Evolutionary conservation across 2,888 invertebrate species (phyloP).

Genomic region (Drosophila incognita): DNA sequence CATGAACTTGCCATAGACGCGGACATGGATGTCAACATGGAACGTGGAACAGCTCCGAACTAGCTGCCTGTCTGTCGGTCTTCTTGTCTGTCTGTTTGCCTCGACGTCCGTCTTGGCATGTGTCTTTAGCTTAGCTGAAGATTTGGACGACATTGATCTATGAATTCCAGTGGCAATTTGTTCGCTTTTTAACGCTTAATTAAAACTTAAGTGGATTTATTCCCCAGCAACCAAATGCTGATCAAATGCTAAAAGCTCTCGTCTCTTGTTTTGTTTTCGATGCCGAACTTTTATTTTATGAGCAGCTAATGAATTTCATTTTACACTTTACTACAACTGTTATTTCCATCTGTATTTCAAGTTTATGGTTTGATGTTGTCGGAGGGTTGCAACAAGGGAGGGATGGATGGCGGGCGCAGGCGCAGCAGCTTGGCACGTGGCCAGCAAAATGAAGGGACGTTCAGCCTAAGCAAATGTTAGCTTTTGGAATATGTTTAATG

Average conservation of each 20-base stretch:
- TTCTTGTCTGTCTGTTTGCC: constrained; percentile 12
- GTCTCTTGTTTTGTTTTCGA: constrained; percentile 2
- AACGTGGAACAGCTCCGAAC: constrained; percentile 11
- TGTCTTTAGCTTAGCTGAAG: constrained; percentile 11
- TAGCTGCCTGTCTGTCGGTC: constrained; percentile 5
- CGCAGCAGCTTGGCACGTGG: constrained; percentile 45
- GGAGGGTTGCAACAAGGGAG: constrained; percentile 45
- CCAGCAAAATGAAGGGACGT: constrained; percentile 41
- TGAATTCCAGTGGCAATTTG: constrained; percentile 45
- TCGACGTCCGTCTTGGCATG: constrained; percentile 6
- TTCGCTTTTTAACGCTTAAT: constrained; percentile 62
- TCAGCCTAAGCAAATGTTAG: constrained; percentile 44
- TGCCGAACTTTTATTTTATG: constrained; percentile 24
- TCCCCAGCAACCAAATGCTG: constrained; percentile 41
- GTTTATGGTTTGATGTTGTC: constrained; percentile 1
- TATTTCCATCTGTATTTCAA: neutral
- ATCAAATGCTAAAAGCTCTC: constrained; percentile 35
- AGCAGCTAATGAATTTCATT: constrained; percentile 46
- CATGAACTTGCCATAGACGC: constrained; percentile 44
- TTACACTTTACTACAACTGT: constrained; percentile 2
- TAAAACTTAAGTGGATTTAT: constrained; percentile 58
- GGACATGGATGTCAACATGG: constrained; percentile 34
- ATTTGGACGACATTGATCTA: constrained; percentile 6
- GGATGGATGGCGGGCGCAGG: constrained; percentile 37
- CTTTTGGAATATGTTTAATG: constrained; percentile 62